phyloP scores from a whole-genome alignment of 1,140 invertebrate genomes.

The Drosophila pseudoananassae region DNA sequence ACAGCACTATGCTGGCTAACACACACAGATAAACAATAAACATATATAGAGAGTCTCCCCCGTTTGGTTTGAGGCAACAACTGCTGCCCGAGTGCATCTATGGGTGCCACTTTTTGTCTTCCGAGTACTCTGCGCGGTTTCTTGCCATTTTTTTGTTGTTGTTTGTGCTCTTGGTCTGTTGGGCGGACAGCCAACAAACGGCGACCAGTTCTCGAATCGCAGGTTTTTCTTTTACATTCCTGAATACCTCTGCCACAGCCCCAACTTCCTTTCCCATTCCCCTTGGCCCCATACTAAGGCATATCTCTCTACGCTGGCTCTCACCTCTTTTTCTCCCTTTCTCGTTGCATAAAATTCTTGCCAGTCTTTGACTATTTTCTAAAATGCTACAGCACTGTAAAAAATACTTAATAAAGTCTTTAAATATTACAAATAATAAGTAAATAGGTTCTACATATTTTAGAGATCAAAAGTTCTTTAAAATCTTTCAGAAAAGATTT shows the following conservation, averaged over 20 bases:
- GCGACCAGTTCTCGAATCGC: slow-evolving; percentile 70
- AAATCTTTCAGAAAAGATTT: background rate
- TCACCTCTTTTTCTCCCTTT: slow-evolving; percentile 33
- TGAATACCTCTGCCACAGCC: slow-evolving; percentile 36
- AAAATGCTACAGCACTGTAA: slow-evolving; percentile 32
- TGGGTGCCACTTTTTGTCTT: slow-evolving; percentile 73
- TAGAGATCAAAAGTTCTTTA: background rate
- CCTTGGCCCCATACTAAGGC: background rate
- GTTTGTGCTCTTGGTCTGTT: slow-evolving; percentile 33
- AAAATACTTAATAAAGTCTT: background rate
- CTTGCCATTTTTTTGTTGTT: slow-evolving; percentile 8
- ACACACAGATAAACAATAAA: background rate
- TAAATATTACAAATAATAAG: no score
- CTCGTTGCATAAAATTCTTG: slow-evolving; percentile 57
- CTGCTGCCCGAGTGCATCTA: slow-evolving; percentile 67
- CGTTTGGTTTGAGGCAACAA: slow-evolving; percentile 42
- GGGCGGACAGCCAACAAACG: slow-evolving; percentile 52
- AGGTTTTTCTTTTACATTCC: slow-evolving; percentile 70
- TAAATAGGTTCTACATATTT: background rate
- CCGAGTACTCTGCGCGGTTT: slow-evolving; percentile 12
- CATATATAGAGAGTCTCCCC: slow-evolving; percentile 1
- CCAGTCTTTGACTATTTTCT: slow-evolving; percentile 68
- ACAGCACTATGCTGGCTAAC: slow-evolving; percentile 24
- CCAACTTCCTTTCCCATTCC: slow-evolving; percentile 26
- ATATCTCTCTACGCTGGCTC: slow-evolving; percentile 17